Conservation (phyloP, 2,113 vertebrate species). For the Cervus canadensis region DNA sequence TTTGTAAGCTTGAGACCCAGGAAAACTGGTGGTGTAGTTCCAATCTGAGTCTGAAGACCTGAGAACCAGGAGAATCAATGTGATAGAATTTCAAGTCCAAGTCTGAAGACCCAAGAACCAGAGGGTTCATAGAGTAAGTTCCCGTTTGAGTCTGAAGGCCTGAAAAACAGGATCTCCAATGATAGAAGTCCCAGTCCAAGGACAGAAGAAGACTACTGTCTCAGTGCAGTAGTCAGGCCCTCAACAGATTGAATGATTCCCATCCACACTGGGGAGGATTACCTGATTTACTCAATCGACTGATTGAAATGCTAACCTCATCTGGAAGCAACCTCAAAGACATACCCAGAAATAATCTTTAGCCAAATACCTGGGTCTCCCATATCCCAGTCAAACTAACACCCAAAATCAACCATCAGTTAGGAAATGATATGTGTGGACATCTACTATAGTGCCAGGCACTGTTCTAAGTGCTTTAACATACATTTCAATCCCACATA, state of each 20-base stretch:
- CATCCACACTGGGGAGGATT: not conserved
- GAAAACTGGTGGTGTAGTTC: not conserved
- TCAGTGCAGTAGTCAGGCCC: not conserved
- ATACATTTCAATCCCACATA: not conserved
- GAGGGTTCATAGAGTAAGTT: not conserved
- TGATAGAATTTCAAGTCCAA: not conserved
- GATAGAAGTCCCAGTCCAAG: not conserved
- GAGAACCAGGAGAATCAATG: not conserved
- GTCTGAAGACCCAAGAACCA: not conserved
- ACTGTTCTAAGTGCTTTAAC: not conserved
- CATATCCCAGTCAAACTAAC: not conserved
- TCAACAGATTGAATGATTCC: not conserved
- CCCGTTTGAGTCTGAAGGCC: not conserved
- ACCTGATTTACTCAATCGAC: not conserved
- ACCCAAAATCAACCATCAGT: not conserved
- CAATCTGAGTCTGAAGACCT: not conserved
- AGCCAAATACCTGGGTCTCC: not conserved
- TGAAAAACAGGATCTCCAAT: not conserved
- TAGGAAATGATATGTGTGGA: not conserved
- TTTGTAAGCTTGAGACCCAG: not conserved
- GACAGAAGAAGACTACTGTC: not conserved
- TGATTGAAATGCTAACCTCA: not conserved
- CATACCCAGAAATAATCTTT: not conserved
- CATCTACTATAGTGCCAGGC: not conserved
- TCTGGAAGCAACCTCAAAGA: not conserved